Evolutionary conservation across 2,888 invertebrate genomes (phyloP), one percentile per base, ranked within the genome.

Genomic region (Agonopterix heracliana): DNA sequence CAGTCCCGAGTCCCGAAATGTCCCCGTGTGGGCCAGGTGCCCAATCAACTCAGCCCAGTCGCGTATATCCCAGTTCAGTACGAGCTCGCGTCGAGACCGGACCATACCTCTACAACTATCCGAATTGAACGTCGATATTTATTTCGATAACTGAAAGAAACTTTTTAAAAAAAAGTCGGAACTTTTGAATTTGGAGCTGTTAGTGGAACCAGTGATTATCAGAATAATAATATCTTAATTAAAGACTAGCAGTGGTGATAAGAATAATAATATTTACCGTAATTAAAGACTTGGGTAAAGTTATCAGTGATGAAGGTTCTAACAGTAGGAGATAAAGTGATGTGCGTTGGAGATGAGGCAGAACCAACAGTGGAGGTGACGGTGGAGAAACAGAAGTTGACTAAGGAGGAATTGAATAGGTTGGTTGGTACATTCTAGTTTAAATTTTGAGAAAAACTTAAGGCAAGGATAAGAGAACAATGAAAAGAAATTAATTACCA

Each of bases 401-500:
- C 74, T 41, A 87, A 81, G 52, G 86, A 87, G 64, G 86, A 86
- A 67, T 63, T 87, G 11, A 87, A 87, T 68, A 85, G 80, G 87
- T 86, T 26, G 26, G 26, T 26, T 26, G 26, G 26, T 26, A 26
- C 5, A 5, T 26, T 26, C 7, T 26, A 26, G 26, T 26, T 26
- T 5, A 1, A 1, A 26, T 26, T 26, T 26, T 26, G 2, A 7
- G 9, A 12, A 34, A 34, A 44, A 40, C 40, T 3, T 42, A 9
- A 44, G 34, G 12, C 17, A 50, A 43, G 35, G 9, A 47, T 56
- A 57, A 49, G 54, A 59, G 49, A 53, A 53, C 60, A 59, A 47
- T 50, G 54, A 47, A 53, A 57, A 51, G 48, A 26, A 26, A 1
- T 2, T 14, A 14, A 14, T 2, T 14, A 14, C 14, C n/a, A n/a